phyloP scores from a whole-genome alignment of 2,113 vertebrate genomes.

The Urocolius indicus region DNA sequence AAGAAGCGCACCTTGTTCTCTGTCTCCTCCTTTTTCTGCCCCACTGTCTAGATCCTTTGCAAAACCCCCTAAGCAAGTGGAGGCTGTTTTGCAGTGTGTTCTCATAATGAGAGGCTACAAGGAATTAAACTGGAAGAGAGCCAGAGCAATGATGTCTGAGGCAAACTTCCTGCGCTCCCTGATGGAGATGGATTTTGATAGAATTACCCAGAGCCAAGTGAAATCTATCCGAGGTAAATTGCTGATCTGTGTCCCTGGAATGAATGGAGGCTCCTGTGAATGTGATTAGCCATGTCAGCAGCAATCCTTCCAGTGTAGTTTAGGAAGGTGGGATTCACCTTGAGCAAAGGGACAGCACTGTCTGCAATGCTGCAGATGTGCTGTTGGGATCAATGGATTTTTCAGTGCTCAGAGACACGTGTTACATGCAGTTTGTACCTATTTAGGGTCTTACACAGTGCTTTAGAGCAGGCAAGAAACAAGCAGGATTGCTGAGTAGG shows the following conservation, averaged over 20 bases:
- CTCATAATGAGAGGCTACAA: slow-evolving; percentile 92
- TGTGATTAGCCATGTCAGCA: not conserved
- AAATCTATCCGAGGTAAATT: slow-evolving; percentile 87
- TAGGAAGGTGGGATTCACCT: not conserved
- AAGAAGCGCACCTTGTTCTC: not conserved
- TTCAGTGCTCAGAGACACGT: not conserved
- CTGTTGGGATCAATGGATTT: not conserved
- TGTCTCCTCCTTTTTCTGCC: not conserved
- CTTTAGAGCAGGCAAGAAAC: not conserved
- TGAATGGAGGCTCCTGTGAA: not conserved
- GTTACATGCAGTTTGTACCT: not conserved
- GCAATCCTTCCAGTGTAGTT: not conserved
- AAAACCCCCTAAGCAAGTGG: slow-evolving; percentile 94
- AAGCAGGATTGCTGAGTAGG: not conserved
- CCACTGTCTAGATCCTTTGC: slow-evolving; percentile 88
- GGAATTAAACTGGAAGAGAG: slow-evolving; percentile 92
- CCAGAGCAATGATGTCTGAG: slow-evolving; percentile 98
- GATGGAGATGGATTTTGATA: slow-evolving; percentile 92
- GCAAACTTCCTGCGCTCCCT: slow-evolving; percentile 89
- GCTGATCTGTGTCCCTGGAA: not conserved
- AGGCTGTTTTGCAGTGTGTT: slow-evolving; percentile 93
- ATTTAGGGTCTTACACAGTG: not conserved
- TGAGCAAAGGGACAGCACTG: not conserved
- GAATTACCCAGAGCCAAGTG: slow-evolving; percentile 82
- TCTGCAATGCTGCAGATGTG: accelerated